Evolutionary conservation across 2,888 invertebrate genomes (phyloP).

Genomic region (Arge pagana): DNA sequence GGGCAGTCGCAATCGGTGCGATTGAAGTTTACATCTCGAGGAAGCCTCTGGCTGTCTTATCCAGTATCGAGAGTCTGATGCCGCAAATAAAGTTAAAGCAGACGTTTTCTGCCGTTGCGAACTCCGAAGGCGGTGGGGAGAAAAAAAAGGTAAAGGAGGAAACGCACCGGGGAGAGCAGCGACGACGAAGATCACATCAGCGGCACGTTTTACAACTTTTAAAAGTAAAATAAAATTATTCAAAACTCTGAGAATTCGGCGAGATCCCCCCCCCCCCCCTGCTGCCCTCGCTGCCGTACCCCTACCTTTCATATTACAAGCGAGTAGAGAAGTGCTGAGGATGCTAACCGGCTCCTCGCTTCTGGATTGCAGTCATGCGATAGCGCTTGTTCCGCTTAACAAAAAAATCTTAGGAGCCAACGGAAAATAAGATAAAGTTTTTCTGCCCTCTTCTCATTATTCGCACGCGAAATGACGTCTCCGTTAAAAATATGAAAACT

Average conservation of each 20-base stretch:
- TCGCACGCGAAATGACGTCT: no score
- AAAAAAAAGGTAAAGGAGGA: constrained; percentile 2
- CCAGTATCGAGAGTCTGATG: constrained; percentile 7
- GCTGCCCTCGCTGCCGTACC: constrained; percentile 10
- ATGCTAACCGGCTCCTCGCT: constrained; percentile 22
- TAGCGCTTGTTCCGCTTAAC: no score
- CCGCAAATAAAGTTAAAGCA: neutral
- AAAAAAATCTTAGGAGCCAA: no score
- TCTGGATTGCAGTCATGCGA: constrained; percentile 43
- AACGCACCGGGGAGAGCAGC: constrained; percentile 5
- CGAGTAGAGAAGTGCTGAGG: no score
- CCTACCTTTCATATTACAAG: neutral
- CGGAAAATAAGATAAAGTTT: no score
- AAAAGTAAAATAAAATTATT: constrained; percentile 52
- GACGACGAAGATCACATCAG: constrained; percentile 38
- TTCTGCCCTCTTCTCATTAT: no score
- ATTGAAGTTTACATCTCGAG: constrained; percentile 11
- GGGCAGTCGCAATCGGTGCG: constrained; percentile 10
- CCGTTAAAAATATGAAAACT: no score
- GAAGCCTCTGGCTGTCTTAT: constrained; percentile 17
- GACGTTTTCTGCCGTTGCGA: constrained; percentile 5
- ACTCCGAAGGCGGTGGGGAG: constrained; percentile 7
- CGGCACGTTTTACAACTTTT: constrained; percentile 43
- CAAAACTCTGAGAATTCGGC: constrained; percentile 46
- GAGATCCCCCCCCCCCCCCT: constrained; percentile 20